Percentiles rank a stretch among this genome's conserved stretches.
phyloP scores from a whole-genome alignment of 2,113 vertebrate species.

The Phaetusa simplex region DNA sequence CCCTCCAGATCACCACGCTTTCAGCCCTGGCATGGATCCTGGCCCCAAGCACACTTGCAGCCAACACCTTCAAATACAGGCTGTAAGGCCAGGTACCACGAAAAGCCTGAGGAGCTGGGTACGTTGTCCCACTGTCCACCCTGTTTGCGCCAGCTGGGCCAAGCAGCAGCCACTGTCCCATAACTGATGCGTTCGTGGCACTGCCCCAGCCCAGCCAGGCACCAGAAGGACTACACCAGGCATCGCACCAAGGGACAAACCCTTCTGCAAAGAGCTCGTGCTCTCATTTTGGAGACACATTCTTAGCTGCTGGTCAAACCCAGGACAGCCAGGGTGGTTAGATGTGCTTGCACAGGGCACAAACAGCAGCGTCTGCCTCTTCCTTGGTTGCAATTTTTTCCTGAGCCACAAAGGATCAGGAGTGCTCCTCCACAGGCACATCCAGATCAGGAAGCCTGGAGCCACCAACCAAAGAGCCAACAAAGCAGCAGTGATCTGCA shows the following conservation, averaged over 20 bases:
- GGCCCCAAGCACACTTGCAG: background rate
- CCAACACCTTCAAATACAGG: background rate
- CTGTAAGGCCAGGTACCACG: background rate
- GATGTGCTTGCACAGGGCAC: background rate
- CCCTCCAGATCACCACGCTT: background rate
- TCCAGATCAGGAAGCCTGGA: background rate
- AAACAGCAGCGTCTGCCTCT: background rate
- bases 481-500: background rate
- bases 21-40: background rate
- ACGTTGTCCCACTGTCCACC: background rate
- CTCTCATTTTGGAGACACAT: background rate
- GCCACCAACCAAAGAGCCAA: too few species aligned
- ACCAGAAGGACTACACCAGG: background rate
- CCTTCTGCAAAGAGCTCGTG: background rate
- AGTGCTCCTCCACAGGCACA: background rate
- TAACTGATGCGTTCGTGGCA: background rate
- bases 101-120: background rate
- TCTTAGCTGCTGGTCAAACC: background rate
- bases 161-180: background rate
- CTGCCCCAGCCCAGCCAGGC: background rate
- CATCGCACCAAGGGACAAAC: background rate
- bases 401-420: background rate
- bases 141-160: accelerated
- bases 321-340: background rate
- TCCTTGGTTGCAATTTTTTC: background rate